Conservation (phyloP, 2,888 invertebrate genomes). For the Noctua janthe region DNA sequence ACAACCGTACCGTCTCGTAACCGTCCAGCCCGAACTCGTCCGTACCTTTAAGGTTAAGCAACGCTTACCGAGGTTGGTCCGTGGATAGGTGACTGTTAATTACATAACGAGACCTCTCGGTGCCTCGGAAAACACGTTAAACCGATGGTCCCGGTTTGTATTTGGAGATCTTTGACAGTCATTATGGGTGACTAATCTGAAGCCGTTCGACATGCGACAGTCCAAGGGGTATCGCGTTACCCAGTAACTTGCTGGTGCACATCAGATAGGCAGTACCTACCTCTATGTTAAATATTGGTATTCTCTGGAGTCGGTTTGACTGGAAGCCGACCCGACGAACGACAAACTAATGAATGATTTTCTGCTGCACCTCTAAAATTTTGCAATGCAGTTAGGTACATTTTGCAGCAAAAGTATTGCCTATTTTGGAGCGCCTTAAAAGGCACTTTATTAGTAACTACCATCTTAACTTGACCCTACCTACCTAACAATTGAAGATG, state of each 20-base stretch:
- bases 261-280: neutral
- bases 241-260: neutral
- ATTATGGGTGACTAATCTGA: neutral
- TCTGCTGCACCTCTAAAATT: neutral
- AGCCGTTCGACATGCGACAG: neutral
- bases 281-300: neutral
- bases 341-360: neutral
- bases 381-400: neutral
- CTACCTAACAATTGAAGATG: no score
- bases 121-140: no score
- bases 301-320: no score
- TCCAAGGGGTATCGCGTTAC: neutral
- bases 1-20: no score
- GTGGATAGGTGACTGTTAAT: neutral
- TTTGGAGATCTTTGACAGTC: neutral
- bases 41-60: no score
- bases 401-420: neutral
- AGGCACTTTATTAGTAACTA: neutral
- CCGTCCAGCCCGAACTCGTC: no score
- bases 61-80: neutral
- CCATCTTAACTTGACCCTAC: no score
- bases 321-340: no score
- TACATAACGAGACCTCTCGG: no score
- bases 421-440: neutral
- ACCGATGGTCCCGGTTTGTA: no score